Evolutionary conservation across 92 coral and sea anemone genomes (phyloP).

Genomic region (Umimayanthus kanabou): DNA sequence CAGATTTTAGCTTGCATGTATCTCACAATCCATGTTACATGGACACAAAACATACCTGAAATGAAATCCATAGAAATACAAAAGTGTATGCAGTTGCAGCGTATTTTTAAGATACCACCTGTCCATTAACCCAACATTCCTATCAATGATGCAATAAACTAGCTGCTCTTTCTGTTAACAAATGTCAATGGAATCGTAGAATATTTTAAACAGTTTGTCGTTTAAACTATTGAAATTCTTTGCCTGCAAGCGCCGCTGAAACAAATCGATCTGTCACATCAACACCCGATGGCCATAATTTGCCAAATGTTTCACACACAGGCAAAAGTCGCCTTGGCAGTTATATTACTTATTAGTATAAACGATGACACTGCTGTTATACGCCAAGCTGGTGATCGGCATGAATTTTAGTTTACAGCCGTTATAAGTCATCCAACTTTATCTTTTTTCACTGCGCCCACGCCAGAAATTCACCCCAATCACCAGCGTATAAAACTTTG

Average conservation of each 20-base stretch:
- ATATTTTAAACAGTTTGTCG: not conserved
- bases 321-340: not conserved
- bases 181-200: not conserved
- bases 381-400: too few relatives aligned
- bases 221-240: not conserved
- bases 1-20: not conserved
- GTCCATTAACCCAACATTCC: not conserved
- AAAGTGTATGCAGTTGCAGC: not conserved
- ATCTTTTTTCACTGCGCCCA: constrained; percentile 11
- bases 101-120: too few relatives aligned
- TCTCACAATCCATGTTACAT: not conserved
- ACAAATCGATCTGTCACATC: constrained; percentile 6
- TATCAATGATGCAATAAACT: not conserved
- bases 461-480: not conserved
- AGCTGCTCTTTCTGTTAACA: not conserved
- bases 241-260: not conserved
- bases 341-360: too few relatives aligned
- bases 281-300: not conserved
- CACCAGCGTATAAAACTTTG: not conserved
- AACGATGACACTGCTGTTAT: not conserved
- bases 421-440: not conserved
- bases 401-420: not conserved
- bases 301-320: constrained; percentile 1
- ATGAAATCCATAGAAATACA: not conserved
- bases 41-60: not conserved